phyloP scores from a whole-genome alignment of 2,888 invertebrate genomes.

The Zhuqinia jingwanae region DNA sequence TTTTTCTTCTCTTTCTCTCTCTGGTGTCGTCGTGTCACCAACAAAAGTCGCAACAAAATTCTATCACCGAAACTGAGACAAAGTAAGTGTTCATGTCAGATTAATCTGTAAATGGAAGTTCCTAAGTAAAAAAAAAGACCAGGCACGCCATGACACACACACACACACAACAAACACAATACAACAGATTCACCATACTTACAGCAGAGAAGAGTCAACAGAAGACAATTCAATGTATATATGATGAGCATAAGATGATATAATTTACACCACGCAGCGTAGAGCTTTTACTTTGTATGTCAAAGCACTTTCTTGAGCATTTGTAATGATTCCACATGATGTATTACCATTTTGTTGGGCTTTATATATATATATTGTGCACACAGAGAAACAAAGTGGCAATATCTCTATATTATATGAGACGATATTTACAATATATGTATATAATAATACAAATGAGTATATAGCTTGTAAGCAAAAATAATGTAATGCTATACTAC shows the following conservation, averaged over 20 bases:
- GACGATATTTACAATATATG: no score
- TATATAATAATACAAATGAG: no score
- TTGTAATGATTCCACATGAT: slow-evolving; percentile 23
- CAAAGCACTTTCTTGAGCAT: slow-evolving; percentile 32
- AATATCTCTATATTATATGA: no score
- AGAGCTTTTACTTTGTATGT: slow-evolving; percentile 27
- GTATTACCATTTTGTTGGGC: background rate
- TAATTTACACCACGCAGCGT: background rate
- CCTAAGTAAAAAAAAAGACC: slow-evolving; percentile 38
- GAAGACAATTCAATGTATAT: slow-evolving; percentile 25
- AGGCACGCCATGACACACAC: no score
- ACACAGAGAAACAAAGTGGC: no score
- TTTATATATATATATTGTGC: no score
- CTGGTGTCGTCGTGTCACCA: slow-evolving; percentile 9
- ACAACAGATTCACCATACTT: no score
- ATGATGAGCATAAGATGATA: background rate
- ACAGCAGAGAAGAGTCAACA: slow-evolving; percentile 20
- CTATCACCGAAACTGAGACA: slow-evolving; percentile 52
- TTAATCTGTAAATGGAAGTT: slow-evolving; percentile 66
- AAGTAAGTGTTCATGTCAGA: slow-evolving; percentile 56
- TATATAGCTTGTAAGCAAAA: background rate
- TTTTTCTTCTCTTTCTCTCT: slow-evolving; percentile 8
- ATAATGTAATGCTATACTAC: background rate
- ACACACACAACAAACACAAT: no score
- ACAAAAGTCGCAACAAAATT: slow-evolving; percentile 32